These are phyloP conservation scores for Lordiphosa stackelbergi DNA, from an alignment of 1,140 invertebrate genomes.

Conservation along the genomic window DNA sequence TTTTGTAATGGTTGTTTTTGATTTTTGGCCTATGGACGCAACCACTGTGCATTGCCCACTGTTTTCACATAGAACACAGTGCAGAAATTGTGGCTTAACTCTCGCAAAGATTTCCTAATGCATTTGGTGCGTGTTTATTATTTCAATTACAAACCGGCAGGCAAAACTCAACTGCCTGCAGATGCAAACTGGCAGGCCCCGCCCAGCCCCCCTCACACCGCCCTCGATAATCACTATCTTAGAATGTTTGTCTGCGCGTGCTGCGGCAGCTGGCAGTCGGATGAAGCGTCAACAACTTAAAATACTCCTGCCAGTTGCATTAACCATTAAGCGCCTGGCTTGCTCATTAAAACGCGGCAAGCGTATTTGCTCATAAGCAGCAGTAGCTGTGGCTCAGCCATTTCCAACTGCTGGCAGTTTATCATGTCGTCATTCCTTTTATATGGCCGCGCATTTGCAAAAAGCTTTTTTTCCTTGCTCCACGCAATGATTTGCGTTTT, in stretches of 20 bases:
- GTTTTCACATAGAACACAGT: not conserved
- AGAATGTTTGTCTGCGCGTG: conserved; percentile 38
- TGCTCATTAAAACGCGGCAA: conserved; percentile 64
- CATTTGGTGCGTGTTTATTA: conserved; percentile 74
- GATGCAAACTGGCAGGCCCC: conserved; percentile 41
- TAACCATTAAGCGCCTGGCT: conserved; percentile 66
- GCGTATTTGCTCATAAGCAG: conserved; percentile 64
- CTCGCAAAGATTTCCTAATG: conserved; percentile 55
- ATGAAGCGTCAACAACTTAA: conserved; percentile 15
- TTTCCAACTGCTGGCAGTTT: conserved; percentile 19
- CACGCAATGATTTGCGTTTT: conserved; percentile 58
- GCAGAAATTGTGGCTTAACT: conserved; percentile 20
- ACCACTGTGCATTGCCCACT: no score
- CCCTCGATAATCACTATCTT: conserved; percentile 2
- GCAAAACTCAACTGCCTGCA: conserved; percentile 50
- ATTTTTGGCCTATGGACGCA: no score
- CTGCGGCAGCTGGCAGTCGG: conserved; percentile 36
- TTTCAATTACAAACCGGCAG: conserved; percentile 63
- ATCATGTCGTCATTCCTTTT: conserved; percentile 38
- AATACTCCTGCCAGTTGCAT: conserved; percentile 25
- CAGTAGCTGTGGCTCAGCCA: conserved; percentile 9
- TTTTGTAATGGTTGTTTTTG: no score
- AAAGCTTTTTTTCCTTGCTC: conserved; percentile 14
- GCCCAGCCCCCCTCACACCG: conserved; percentile 28
- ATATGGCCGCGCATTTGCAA: conserved; percentile 9